phyloP scores from a whole-genome alignment of 2,797 vertebrate species.

The Coracias cyanogaster region DNA sequence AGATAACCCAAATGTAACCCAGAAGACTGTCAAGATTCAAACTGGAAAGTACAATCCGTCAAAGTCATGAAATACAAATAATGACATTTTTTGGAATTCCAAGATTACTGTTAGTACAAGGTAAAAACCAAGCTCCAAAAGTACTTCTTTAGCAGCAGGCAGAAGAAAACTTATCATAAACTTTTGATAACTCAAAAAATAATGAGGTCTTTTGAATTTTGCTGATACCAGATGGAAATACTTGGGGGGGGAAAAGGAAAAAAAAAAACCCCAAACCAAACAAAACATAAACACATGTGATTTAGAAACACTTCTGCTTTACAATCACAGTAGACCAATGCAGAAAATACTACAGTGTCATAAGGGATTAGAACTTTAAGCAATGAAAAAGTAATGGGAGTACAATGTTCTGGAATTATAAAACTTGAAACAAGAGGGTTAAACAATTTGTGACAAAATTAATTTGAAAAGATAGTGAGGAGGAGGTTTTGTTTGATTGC shows the following conservation, averaged over 20 bases:
- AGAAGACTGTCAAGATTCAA: neutral
- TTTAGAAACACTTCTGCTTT: neutral
- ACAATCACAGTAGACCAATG: neutral
- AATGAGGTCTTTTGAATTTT: neutral
- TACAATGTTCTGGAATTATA: neutral
- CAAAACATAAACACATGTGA: neutral
- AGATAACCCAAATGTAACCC: neutral
- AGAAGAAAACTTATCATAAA: neutral
- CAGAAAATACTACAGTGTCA: neutral
- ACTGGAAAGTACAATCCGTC: neutral
- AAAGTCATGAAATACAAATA: slow-evolving; percentile 44
- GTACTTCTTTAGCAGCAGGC: neutral
- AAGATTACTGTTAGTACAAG: slow-evolving; percentile 48
- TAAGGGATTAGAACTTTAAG: neutral
- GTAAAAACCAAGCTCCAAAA: slow-evolving; percentile 40
- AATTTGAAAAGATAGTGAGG: neutral
- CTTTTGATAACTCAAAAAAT: neutral
- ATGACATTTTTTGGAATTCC: slow-evolving; percentile 62
- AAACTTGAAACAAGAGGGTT: neutral
- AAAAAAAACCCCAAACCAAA: neutral
- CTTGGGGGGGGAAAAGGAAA: neutral
- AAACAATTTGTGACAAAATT: neutral
- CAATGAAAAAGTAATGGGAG: neutral
- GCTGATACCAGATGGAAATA: neutral
- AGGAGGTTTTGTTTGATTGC: neutral